These are phyloP conservation scores for Callocephalon fimbriatum DNA, from an alignment of 2,113 vertebrate species.

Conservation along the genomic window DNA sequence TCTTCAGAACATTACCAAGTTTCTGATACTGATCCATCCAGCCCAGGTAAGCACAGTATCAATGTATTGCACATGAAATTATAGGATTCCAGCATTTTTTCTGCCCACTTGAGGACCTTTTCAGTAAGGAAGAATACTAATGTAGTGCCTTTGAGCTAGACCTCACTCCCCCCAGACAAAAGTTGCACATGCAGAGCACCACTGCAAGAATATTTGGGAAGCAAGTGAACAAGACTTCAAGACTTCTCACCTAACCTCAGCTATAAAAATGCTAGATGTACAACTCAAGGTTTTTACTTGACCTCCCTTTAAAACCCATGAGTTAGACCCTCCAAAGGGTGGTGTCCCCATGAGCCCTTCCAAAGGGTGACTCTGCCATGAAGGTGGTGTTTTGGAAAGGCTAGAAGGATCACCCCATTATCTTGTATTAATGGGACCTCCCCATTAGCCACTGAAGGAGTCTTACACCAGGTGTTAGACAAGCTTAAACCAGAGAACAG, in stretches of 20 bases:
- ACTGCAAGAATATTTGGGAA: background rate
- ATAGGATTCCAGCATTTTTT: background rate
- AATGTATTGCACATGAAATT: too few relatives aligned
- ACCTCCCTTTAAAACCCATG: background rate
- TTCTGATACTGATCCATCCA: background rate
- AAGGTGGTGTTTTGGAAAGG: background rate
- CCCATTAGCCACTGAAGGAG: too few relatives aligned
- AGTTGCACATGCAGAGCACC: accelerated
- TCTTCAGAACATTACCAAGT: background rate
- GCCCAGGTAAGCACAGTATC: background rate
- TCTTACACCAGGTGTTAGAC: accelerated
- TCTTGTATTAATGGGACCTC: background rate
- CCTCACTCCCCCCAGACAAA: too few relatives aligned
- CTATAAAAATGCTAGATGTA: accelerated
- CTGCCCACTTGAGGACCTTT: background rate
- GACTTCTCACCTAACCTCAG: background rate
- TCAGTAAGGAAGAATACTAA: background rate
- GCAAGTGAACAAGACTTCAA: background rate
- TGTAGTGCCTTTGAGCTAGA: background rate
- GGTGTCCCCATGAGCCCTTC: background rate
- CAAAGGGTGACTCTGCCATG: background rate
- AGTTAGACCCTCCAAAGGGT: background rate
- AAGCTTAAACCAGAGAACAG: background rate
- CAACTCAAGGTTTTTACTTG: background rate
- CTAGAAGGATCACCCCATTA: background rate